These are phyloP conservation scores for Philopotamus ludificatus DNA, from an alignment of 1,140 invertebrate genomes.

Conservation along the genomic window DNA sequence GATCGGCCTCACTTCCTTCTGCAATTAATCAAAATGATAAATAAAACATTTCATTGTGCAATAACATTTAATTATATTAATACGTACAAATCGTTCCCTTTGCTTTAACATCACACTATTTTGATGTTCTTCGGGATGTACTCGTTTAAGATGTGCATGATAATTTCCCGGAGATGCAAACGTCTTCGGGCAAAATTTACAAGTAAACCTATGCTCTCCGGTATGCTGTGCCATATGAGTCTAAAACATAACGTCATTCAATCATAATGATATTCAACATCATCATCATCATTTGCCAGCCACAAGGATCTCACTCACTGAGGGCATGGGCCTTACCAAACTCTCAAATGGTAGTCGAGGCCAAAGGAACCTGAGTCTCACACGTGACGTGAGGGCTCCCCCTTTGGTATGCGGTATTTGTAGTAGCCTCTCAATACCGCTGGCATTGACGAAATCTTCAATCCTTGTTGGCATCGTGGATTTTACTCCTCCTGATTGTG, in stretches of 20 bases:
- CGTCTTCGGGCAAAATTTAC: slow-evolving; percentile 19
- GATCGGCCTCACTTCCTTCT: slow-evolving; percentile 21
- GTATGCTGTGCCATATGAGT: slow-evolving; percentile 25
- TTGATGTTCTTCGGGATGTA: slow-evolving; percentile 21
- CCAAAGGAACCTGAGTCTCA: too few relatives aligned
- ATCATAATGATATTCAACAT: too few relatives aligned
- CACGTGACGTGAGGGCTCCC: too few relatives aligned
- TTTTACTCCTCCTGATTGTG: too few relatives aligned
- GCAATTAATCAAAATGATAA: slow-evolving; percentile 3
- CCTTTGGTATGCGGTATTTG: too few relatives aligned
- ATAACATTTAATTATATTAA: background rate
- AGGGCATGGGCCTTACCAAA: too few relatives aligned
- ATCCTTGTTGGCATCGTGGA: too few relatives aligned
- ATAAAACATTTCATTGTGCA: background rate
- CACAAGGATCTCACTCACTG: too few relatives aligned
- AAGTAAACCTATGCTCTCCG: slow-evolving; percentile 20
- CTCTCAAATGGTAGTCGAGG: too few relatives aligned
- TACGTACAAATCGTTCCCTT: slow-evolving; percentile 21
- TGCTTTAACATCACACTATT: slow-evolving; percentile 4
- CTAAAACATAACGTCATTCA: slow-evolving; percentile 9
- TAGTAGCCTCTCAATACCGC: too few relatives aligned
- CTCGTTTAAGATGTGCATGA: slow-evolving; percentile 18
- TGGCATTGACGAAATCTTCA: too few relatives aligned
- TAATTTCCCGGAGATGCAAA: slow-evolving; percentile 22
- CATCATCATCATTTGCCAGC: too few relatives aligned